These are phyloP conservation scores for Rugalucina vietnamica DNA, from an alignment of 2,888 invertebrate genomes.

Conservation along the genomic window DNA sequence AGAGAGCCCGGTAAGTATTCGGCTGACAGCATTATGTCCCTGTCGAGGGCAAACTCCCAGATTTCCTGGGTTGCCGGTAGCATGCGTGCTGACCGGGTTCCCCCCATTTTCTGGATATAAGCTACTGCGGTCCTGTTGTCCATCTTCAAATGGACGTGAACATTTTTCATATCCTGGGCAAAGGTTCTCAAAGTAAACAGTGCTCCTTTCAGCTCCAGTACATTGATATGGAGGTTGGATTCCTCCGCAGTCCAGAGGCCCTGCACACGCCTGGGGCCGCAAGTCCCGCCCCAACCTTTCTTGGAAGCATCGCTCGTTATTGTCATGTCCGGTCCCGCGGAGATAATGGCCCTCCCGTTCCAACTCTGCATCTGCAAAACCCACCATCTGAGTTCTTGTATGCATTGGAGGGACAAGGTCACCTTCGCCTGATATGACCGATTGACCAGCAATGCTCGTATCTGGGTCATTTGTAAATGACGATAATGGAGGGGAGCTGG, in stretches of 20 bases:
- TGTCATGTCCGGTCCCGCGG: slow-evolving; percentile 22
- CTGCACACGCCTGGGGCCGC: slow-evolving; percentile 9
- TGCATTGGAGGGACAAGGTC: background rate
- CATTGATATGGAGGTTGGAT: background rate
- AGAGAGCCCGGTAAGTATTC: too few species aligned
- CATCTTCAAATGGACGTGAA: too few species aligned
- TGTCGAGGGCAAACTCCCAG: too few species aligned
- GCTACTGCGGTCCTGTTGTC: too few species aligned
- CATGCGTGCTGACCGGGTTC: too few species aligned
- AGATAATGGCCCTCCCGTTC: slow-evolving; percentile 33
- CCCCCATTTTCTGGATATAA: too few species aligned
- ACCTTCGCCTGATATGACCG: slow-evolving; percentile 22
- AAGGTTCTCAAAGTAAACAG: too few species aligned
- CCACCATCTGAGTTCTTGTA: slow-evolving; percentile 30
- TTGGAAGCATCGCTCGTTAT: slow-evolving; percentile 42
- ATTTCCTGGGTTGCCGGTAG: too few species aligned
- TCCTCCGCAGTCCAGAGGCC: slow-evolving; percentile 29
- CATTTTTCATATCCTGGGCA: too few species aligned
- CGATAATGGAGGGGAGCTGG: slow-evolving; percentile 20
- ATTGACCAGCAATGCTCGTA: slow-evolving; percentile 9
- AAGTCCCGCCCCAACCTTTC: slow-evolving; percentile 25
- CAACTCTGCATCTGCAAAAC: slow-evolving; percentile 5
- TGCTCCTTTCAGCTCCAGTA: too few species aligned
- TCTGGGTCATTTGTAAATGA: slow-evolving; percentile 26
- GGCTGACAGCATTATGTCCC: too few species aligned